A percentile compares a stretch with the other conserved stretches of the same genome.
Evolutionary conservation across 1,140 invertebrate genomes (phyloP).

Genomic region (Halyomorpha halys): DNA sequence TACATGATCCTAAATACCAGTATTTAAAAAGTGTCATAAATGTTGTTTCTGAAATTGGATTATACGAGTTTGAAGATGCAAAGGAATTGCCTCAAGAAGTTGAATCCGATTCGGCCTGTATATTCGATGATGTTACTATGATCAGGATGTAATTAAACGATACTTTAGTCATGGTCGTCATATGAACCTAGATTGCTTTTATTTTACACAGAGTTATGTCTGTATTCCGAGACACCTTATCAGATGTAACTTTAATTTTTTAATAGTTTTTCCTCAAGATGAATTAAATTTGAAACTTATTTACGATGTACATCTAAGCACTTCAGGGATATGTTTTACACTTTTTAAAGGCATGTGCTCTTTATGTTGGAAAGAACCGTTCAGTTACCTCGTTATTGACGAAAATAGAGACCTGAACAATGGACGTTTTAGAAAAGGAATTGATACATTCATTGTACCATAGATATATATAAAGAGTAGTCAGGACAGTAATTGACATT

Average conservation of each 20-base stretch:
- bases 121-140: no score
- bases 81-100: slow-evolving; percentile 26
- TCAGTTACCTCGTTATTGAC: slow-evolving; percentile 35
- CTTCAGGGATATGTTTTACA: background rate
- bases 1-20: slow-evolving; percentile 34
- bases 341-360: slow-evolving; percentile 15
- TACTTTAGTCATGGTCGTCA: slow-evolving; percentile 31
- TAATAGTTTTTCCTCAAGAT: slow-evolving; percentile 37
- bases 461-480: background rate
- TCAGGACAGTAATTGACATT: background rate
- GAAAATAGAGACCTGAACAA: slow-evolving; percentile 36
- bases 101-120: slow-evolving; percentile 31
- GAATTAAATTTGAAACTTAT: slow-evolving; percentile 36
- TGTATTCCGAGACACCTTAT: slow-evolving; percentile 37
- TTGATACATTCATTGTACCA: slow-evolving; percentile 16
- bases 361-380: slow-evolving; percentile 24
- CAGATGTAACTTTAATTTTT: slow-evolving; percentile 36
- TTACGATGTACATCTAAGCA: slow-evolving; percentile 36
- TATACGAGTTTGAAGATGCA: slow-evolving; percentile 19
- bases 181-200: no score
- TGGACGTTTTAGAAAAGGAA: slow-evolving; percentile 26
- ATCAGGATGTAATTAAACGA: slow-evolving; percentile 22
- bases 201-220: slow-evolving; percentile 28
- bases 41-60: slow-evolving; percentile 28
- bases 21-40: slow-evolving; percentile 32